A percentile compares a stretch with the other conserved stretches of the same genome.
Conservation (phyloP, 2,113 vertebrate species). For the Ginglymostoma cirratum region DNA sequence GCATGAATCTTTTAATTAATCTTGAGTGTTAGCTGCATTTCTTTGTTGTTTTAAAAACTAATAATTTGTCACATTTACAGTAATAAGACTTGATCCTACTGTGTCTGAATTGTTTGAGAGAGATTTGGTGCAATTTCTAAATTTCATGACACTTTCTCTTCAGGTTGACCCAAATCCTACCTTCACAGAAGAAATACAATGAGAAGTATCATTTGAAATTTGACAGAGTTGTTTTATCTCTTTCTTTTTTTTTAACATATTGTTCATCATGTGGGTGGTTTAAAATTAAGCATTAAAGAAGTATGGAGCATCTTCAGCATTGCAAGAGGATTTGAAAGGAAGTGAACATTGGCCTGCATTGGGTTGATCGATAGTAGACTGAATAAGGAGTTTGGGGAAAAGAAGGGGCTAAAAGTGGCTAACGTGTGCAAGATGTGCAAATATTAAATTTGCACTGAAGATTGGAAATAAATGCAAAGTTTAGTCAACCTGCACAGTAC, state of each 20-base stretch:
- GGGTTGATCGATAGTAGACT: neutral
- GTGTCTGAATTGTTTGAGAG: neutral
- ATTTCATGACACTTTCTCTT: conserved; percentile 17
- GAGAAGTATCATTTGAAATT: conserved; percentile 52
- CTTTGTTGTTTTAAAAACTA: neutral
- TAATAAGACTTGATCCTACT: too few species aligned
- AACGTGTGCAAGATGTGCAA: neutral
- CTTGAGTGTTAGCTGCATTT: neutral
- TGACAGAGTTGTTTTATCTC: conserved; percentile 43
- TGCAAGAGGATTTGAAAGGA: neutral
- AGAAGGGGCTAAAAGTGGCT: neutral
- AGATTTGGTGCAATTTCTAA: neutral
- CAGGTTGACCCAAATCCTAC: conserved; percentile 65
- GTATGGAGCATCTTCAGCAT: neutral
- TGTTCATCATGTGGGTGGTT: neutral
- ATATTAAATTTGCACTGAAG: neutral
- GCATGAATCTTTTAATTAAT: neutral
- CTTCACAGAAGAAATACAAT: conserved; percentile 50
- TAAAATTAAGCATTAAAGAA: neutral
- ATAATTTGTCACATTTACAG: neutral
- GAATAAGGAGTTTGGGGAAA: neutral
- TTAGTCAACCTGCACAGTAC: neutral
- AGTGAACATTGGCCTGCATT: neutral
- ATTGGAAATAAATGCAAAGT: neutral
- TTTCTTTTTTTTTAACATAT: too few species aligned